Conservation (phyloP, 2,797 vertebrate species). For the Nyctalus aviator region DNA sequence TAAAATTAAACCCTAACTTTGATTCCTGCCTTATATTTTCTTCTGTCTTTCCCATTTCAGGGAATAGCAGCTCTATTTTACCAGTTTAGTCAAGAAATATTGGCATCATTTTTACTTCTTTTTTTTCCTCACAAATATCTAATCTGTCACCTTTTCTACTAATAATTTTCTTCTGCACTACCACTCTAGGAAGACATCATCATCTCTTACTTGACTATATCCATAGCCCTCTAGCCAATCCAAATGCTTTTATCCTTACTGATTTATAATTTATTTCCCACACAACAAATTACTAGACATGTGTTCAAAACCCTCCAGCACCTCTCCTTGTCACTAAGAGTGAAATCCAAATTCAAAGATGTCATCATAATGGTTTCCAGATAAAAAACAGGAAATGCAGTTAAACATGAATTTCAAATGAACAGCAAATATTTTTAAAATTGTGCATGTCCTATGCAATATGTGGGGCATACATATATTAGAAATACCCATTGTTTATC, state of each 20-base stretch:
- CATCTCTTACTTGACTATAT: neutral
- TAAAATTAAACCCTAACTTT: neutral
- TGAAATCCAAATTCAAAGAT: neutral
- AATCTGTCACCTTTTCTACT: neutral
- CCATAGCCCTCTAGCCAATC: neutral
- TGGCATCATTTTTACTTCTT: neutral
- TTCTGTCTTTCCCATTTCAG: neutral
- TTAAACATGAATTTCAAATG: slow-evolving; percentile 20
- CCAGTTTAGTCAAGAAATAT: neutral
- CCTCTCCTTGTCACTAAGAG: neutral
- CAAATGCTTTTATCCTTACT: neutral
- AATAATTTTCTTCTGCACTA: neutral
- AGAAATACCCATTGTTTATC: neutral
- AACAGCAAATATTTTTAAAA: neutral
- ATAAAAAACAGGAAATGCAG: neutral
- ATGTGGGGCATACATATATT: neutral
- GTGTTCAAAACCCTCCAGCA: neutral
- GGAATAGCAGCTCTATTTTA: neutral
- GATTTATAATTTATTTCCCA: neutral
- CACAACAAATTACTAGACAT: neutral
- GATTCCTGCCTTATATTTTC: neutral
- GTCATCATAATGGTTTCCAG: neutral
- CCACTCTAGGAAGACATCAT: neutral
- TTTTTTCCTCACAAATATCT: neutral
- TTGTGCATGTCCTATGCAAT: neutral